Percentiles rank a stretch among this genome's conserved stretches.
phyloP scores from a whole-genome alignment of 2,888 invertebrate genomes.

The Acrocera orbiculus region DNA sequence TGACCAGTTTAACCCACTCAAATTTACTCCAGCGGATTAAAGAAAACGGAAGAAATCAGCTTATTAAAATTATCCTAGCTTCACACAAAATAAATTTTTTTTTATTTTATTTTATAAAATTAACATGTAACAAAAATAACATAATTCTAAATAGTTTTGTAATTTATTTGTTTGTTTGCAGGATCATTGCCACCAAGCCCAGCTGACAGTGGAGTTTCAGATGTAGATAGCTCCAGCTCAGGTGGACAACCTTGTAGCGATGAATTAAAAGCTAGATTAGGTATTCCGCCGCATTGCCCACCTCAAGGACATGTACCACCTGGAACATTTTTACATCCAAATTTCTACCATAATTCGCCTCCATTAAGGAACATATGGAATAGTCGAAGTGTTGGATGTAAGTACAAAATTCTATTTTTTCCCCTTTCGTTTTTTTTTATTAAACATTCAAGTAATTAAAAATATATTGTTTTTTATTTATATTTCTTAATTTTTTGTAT shows the following conservation, averaged over 20 bases:
- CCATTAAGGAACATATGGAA: slow-evolving; percentile 32
- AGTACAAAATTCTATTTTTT: slow-evolving; percentile 16
- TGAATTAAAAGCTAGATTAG: slow-evolving; percentile 73
- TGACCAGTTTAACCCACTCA: too few relatives aligned
- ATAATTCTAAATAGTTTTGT: too few relatives aligned
- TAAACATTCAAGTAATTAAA: too few relatives aligned
- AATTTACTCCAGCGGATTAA: too few relatives aligned
- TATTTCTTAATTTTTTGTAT: too few relatives aligned
- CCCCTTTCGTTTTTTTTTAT: background rate
- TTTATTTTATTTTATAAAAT: too few relatives aligned
- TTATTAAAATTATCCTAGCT: too few relatives aligned
- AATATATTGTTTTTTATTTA: too few relatives aligned
- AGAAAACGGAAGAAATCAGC: too few relatives aligned
- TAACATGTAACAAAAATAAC: too few relatives aligned
- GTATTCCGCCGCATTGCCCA: slow-evolving; percentile 43
- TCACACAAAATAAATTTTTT: too few relatives aligned
- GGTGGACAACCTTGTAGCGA: slow-evolving; percentile 50
- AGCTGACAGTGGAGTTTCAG: slow-evolving; percentile 92
- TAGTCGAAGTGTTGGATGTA: slow-evolving; percentile 30
- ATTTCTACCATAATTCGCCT: slow-evolving; percentile 46
- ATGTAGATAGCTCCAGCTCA: slow-evolving; percentile 86
- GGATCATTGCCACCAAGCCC: slow-evolving; percentile 94
- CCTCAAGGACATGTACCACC: slow-evolving; percentile 22
- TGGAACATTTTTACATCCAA: slow-evolving; percentile 41
- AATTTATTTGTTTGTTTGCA: slow-evolving; percentile 25